phyloP scores from a whole-genome alignment of 2,113 vertebrate genomes.

The Hymenochirus boettgeri region DNA sequence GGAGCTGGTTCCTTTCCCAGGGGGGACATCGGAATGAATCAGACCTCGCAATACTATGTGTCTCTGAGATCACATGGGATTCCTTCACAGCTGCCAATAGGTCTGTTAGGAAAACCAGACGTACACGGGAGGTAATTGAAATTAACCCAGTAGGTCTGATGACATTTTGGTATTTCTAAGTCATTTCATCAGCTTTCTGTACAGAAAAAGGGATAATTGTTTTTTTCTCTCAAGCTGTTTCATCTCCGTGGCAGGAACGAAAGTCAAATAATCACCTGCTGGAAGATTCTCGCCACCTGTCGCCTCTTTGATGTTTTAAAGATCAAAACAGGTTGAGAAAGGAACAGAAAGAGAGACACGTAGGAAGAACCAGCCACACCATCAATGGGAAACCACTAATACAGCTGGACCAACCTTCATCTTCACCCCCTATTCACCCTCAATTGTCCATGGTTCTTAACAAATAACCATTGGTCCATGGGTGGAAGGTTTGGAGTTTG shows the following conservation, averaged over 20 bases:
- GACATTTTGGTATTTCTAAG: constrained; percentile 31
- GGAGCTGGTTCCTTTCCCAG: no score
- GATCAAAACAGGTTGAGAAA: neutral
- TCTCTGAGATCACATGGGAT: neutral
- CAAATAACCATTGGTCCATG: no score
- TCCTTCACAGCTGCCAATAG: constrained; percentile 17
- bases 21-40: no score
- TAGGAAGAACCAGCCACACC: no score
- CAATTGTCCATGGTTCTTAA: no score
- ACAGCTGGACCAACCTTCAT: no score
- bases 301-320: neutral
- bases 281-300: constrained; percentile 15
- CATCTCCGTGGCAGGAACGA: constrained; percentile 10
- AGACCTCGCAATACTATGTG: neutral
- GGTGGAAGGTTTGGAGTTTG: no score
- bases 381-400: no score
- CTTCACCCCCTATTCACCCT: no score
- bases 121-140: constrained; percentile 12
- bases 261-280: neutral
- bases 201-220: constrained; percentile 28
- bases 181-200: constrained; percentile 8
- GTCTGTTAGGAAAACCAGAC: neutral
- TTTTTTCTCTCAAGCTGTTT: constrained; percentile 23
- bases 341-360: no score
- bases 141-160: constrained; percentile 16